phyloP scores from a whole-genome alignment of 2,888 invertebrate genomes.

The Lithophane ornitopus region DNA sequence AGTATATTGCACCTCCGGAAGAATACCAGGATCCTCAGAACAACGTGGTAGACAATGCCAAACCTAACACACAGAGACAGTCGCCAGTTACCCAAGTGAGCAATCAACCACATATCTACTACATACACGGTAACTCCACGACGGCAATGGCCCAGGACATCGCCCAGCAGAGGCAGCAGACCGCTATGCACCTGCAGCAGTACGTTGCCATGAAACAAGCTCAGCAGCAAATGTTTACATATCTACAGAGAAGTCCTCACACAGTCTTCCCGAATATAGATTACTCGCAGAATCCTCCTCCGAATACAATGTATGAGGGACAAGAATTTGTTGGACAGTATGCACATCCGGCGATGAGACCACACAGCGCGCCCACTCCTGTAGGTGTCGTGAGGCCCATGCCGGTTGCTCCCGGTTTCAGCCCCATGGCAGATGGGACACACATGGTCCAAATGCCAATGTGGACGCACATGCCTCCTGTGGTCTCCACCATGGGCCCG shows the following conservation, averaged over 20 bases:
- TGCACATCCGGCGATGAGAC: conserved; percentile 81
- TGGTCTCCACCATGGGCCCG: conserved; percentile 82
- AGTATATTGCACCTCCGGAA: conserved; percentile 87
- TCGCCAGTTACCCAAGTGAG: conserved; percentile 73
- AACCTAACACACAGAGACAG: conserved; percentile 74
- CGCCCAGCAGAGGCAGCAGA: conserved; percentile 87
- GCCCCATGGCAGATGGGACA: conserved; percentile 78
- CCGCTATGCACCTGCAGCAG: conserved; percentile 87
- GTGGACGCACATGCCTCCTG: conserved; percentile 85
- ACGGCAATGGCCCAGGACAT: conserved; percentile 80
- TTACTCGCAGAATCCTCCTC: conserved; percentile 76
- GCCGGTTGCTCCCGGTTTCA: conserved; percentile 79
- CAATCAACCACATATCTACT: conserved; percentile 84
- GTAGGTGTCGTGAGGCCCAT: conserved; percentile 82
- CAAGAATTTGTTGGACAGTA: conserved; percentile 83
- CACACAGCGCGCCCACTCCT: conserved; percentile 85
- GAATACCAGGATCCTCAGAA: conserved; percentile 88
- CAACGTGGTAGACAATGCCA: conserved; percentile 77
- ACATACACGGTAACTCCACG: conserved; percentile 84
- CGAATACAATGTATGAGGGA: conserved; percentile 81
- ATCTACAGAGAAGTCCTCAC: conserved; percentile 85
- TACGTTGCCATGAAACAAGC: conserved; percentile 90
- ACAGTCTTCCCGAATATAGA: conserved; percentile 86
- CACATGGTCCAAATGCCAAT: conserved; percentile 86
- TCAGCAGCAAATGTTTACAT: conserved; percentile 88